Percentiles rank a stretch among this genome's conserved stretches.
These are phyloP conservation scores for Gallinago jamesoni DNA, from an alignment of 2,113 vertebrate genomes.

Conservation along the genomic window DNA sequence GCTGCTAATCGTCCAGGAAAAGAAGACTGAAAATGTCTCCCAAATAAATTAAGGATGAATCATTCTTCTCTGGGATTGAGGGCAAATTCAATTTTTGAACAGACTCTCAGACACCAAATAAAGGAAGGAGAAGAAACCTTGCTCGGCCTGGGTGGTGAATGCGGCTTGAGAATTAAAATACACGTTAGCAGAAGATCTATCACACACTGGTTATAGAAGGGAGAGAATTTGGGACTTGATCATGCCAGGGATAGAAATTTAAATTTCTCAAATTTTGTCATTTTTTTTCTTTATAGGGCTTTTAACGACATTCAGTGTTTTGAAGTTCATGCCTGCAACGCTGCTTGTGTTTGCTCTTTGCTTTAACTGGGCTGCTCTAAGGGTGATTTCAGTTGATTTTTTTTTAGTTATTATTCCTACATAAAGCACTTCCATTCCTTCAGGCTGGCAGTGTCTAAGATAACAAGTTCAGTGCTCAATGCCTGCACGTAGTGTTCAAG, in stretches of 20 bases:
- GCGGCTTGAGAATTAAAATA: neutral
- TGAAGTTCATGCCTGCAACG: neutral
- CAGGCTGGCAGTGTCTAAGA: neutral
- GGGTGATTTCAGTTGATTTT: neutral
- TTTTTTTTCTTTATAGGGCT: neutral
- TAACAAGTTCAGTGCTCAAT: neutral
- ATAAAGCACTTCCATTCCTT: neutral
- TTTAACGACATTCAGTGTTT: neutral
- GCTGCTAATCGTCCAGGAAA: neutral
- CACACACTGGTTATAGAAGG: neutral
- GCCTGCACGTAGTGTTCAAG: neutral
- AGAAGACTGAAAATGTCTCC: neutral
- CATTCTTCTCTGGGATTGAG: neutral
- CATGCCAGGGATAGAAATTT: neutral
- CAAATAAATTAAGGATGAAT: neutral
- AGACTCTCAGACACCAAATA: neutral
- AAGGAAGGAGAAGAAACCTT: neutral
- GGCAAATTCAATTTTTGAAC: neutral
- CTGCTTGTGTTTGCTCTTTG: neutral
- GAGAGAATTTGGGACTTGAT: neutral
- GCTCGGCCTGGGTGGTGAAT: neutral
- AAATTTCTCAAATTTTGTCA: neutral
- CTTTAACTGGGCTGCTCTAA: neutral
- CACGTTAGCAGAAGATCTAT: neutral
- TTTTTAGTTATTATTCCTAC: neutral